phyloP scores from a whole-genome alignment of 92 coral and sea anemone genomes.

The Ricordea florida region DNA sequence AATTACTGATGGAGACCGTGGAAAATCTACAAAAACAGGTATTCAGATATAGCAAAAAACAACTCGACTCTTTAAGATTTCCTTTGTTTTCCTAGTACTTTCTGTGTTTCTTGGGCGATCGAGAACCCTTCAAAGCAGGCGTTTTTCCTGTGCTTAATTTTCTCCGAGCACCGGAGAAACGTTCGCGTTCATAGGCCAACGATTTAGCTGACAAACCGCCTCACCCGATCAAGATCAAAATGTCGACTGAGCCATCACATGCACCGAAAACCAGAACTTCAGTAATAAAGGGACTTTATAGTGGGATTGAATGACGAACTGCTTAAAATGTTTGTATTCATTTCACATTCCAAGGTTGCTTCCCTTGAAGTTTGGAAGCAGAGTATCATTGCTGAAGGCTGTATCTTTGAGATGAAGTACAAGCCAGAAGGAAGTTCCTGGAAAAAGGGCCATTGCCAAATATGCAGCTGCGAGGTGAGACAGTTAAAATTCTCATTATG shows the following conservation, averaged over 20 bases:
- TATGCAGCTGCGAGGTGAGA: slow-evolving; percentile 58
- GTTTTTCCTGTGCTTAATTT: too few relatives aligned
- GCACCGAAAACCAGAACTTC: too few relatives aligned
- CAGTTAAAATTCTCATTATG: background rate
- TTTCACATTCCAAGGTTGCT: slow-evolving; percentile 38
- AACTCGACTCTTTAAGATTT: background rate
- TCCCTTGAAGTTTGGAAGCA: slow-evolving; percentile 74
- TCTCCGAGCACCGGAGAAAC: too few relatives aligned
- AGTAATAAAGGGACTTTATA: too few relatives aligned
- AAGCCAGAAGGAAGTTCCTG: slow-evolving; percentile 65
- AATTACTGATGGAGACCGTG: slow-evolving; percentile 64
- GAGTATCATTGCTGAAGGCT: slow-evolving; percentile 39
- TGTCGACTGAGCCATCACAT: too few relatives aligned
- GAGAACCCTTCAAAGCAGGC: too few relatives aligned
- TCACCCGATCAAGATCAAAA: too few relatives aligned
- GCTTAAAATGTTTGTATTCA: too few relatives aligned
- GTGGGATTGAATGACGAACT: background rate
- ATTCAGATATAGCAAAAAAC: background rate
- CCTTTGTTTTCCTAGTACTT: background rate
- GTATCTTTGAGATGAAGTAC: slow-evolving; percentile 50
- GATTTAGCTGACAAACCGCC: too few relatives aligned
- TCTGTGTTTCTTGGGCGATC: too few relatives aligned
- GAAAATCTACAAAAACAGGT: slow-evolving; percentile 79
- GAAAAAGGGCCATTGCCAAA: slow-evolving; percentile 44
- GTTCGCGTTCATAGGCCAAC: too few relatives aligned